phyloP scores from a whole-genome alignment of 2,888 invertebrate species.

The Eumacrocentrus americanus region DNA sequence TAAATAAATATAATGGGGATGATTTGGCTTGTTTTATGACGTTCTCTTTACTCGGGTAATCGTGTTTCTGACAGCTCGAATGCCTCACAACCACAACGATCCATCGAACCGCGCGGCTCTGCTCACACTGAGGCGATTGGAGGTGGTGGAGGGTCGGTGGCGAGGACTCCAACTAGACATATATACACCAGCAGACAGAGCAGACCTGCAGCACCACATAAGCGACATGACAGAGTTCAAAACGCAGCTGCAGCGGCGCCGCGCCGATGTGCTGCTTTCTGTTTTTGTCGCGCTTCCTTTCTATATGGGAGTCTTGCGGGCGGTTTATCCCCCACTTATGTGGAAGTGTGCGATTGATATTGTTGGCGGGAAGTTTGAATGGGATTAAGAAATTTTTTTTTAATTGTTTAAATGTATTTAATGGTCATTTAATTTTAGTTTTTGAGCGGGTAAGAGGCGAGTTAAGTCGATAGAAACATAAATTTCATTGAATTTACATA shows the following conservation, averaged over 20 bases:
- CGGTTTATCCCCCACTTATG: too few species aligned
- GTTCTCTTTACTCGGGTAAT: too few species aligned
- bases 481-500: too few species aligned
- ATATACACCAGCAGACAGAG: conserved; percentile 43
- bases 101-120: conserved; percentile 51
- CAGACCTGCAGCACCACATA: conserved; percentile 33
- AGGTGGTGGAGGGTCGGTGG: conserved; percentile 24
- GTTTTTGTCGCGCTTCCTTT: not conserved
- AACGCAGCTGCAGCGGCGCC: conserved; percentile 11
- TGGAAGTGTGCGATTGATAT: too few species aligned
- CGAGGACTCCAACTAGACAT: conserved; percentile 32
- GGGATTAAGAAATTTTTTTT: not conserved
- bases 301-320: not conserved
- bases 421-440: not conserved
- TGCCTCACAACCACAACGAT: conserved; percentile 32
- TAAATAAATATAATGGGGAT: too few species aligned
- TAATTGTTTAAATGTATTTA: not conserved
- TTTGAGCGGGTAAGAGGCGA: too few species aligned
- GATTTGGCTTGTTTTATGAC: too few species aligned
- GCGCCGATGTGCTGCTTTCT: not conserved
- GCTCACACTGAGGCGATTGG: conserved; percentile 41
- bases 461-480: too few species aligned
- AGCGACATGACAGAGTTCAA: conserved; percentile 37
- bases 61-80: too few species aligned
- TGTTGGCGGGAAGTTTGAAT: not conserved